A percentile compares a stretch with the other conserved stretches of the same genome.
Evolutionary conservation across 2,797 vertebrate genomes (phyloP).

Genomic region (Trematomus bernacchii): DNA sequence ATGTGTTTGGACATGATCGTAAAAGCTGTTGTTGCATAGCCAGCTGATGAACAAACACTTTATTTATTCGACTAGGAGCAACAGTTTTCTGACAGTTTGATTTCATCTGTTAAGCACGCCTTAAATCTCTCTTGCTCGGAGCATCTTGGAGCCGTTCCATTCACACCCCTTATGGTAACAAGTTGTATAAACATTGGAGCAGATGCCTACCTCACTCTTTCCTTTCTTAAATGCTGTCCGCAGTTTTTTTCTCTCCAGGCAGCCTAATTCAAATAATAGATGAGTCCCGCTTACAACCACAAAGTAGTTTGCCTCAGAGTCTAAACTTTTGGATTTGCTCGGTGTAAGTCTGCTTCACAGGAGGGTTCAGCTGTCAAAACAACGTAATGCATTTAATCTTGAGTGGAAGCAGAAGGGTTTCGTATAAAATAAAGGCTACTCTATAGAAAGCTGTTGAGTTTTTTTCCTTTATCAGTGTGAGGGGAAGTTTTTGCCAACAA

Average conservation of each 20-base stretch:
- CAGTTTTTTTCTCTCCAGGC: slow-evolving; percentile 47
- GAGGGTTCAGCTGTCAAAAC: slow-evolving; percentile 80
- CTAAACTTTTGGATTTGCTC: slow-evolving; percentile 71
- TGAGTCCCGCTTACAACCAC: slow-evolving; percentile 57
- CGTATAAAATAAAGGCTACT: slow-evolving; percentile 66
- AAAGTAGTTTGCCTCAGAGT: slow-evolving; percentile 61
- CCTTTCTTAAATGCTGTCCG: slow-evolving; percentile 62
- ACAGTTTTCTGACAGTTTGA: slow-evolving; percentile 76
- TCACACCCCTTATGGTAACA: slow-evolving; percentile 76
- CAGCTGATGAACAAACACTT: slow-evolving; percentile 73
- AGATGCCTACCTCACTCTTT: slow-evolving; percentile 66
- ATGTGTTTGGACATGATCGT: slow-evolving; percentile 74
- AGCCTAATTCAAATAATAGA: slow-evolving; percentile 76
- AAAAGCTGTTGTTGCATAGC: slow-evolving; percentile 66
- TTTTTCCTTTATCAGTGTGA: slow-evolving; percentile 27
- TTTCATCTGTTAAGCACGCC: slow-evolving; percentile 76
- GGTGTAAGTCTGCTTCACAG: slow-evolving; percentile 66
- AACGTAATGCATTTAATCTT: slow-evolving; percentile 75
- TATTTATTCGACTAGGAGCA: slow-evolving; percentile 66
- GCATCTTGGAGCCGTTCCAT: slow-evolving; percentile 51
- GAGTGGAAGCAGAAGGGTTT: slow-evolving; percentile 72
- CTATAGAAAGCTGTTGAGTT: slow-evolving; percentile 39
- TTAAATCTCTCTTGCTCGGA: slow-evolving; percentile 74
- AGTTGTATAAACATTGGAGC: slow-evolving; percentile 75
- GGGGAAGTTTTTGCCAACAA: slow-evolving; percentile 58